Base-by-base conservation (phyloP, 2,888 invertebrate genomes). In the Autographa pulchrina region DNA sequence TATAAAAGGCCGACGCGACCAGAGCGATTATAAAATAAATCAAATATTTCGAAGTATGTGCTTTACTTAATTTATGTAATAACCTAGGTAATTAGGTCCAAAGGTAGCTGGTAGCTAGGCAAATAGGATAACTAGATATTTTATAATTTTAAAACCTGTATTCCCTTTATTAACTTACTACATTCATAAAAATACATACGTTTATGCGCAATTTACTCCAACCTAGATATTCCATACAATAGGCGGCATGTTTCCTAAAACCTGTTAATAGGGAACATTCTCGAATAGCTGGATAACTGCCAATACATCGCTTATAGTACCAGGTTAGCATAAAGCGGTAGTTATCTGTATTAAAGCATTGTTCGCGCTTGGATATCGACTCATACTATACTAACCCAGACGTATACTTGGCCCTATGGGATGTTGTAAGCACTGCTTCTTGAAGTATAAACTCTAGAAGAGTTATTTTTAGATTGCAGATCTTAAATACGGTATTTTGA, bases 251-350 rank as follows among this genome's bases (percentile, higher is more conserved):
- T 48, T 48, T 16, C 14, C 25, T 52, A 31, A 63, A 73, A 52
- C 41, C 43, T 68, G 78, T 73, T 68, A 56, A 43, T 56, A 70
- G 65, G 31, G 25, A 65, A 64, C 56, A 62, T 41, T 62, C 62
- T 41, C 63, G 35, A 63, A 68, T 65, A 63, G 58, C 56, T 75
- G 66, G 66, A 65, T 31, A 64, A 20, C 32, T 68, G 75, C 68
- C 72, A 75, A 66, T 41, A 13, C 61, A 52, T 38, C 43, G 68
- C 69, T 67, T 52, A 65, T 68, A 56, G 59, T 65, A 54, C 13
- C 32, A 35, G 54, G 31, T 25, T 73, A 62, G 20, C 73, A n/a
- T 13, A 62, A 56, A 4, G 64, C 31, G 64, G 64, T 73, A 68
- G 54, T 58, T 48, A 62, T 77, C 78, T 61, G 5, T 52, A 56